Base-by-base conservation (phyloP, 2,888 invertebrate species). In the Pelosia muscerda region DNA sequence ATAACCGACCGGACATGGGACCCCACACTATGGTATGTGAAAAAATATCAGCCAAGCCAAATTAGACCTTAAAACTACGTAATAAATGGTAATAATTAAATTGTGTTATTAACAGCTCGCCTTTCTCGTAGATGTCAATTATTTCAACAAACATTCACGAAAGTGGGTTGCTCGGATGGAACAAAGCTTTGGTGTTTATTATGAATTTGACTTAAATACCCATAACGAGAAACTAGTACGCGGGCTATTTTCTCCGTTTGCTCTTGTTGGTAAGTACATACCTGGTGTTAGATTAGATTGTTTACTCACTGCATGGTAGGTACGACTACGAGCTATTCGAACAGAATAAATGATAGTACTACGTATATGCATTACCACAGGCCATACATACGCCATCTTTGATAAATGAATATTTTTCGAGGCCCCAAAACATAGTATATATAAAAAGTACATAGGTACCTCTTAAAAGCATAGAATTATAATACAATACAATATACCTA, bases 61-160 rank as follows among this genome's bases (percentile, higher is more conserved):
- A 78, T 65, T 70, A 42, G 75, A 79, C 80, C 73, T 78, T 86
- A 83, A 68, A 4, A 13, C 38, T 34, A 23, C 34, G 64, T 85
- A 31, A 56, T 62, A 71, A 78, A 64, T 60, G 56, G 63, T 72
- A 71, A 73, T 73, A 77, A 80, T 80, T 80, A 74, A 76, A 80
- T 71, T 69, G 68, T 63, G 74, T 68, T 78, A 77, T 73, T 72
- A 78, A 71, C 71, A 61, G 84, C 89, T 89, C 87, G 86, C 86
- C 84, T 88, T 90, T 91, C 89, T 82, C 88, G 78, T 80, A 78
- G 81, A 76, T 86, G 90, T 84, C 85, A 90, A 91, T 90, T 86
- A 88, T 88, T 88, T 87, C 84, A 81, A 83, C 88, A 91, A 90
- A 89, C 86, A 90, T 81, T 79, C 76, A 76, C 64, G 77, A 78